Percentiles rank a stretch among this genome's conserved stretches.
phyloP scores from a whole-genome alignment of 2,888 invertebrate genomes.

The Cremastinae sp. region DNA sequence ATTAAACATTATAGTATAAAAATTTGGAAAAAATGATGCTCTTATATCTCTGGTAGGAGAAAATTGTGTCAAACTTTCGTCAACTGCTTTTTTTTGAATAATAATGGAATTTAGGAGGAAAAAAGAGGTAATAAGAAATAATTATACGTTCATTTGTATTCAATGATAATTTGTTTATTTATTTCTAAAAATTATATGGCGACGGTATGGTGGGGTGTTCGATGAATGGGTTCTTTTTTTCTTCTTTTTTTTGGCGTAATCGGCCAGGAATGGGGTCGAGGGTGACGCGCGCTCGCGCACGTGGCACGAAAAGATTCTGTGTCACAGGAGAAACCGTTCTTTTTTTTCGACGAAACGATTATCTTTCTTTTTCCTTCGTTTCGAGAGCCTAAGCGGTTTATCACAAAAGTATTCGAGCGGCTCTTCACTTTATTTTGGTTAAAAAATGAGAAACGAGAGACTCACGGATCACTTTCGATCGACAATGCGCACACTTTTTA shows the following conservation, averaged over 20 bases:
- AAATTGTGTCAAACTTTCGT: too few relatives aligned
- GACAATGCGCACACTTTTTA: not conserved
- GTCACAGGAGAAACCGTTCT: conserved; percentile 38
- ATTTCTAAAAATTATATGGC: conserved; percentile 74
- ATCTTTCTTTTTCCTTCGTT: conserved; percentile 14
- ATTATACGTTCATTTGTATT: conserved; percentile 54
- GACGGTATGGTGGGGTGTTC: conserved; percentile 69
- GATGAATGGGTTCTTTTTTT: conserved; percentile 57
- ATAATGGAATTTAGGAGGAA: not conserved
- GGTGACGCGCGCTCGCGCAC: conserved; percentile 39
- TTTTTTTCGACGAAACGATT: conserved; percentile 37
- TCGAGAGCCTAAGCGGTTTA: conserved; percentile 58
- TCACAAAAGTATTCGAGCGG: conserved; percentile 66
- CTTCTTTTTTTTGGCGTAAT: conserved; percentile 42
- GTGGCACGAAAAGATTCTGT: conserved; percentile 49
- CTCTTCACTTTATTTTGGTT: conserved; percentile 56
- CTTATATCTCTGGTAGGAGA: too few relatives aligned
- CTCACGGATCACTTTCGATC: conserved; percentile 24
- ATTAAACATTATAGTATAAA: too few relatives aligned
- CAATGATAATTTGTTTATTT: conserved; percentile 74
- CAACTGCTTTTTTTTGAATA: too few relatives aligned
- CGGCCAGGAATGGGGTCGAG: conserved; percentile 58
- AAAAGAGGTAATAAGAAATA: conserved; percentile 23
- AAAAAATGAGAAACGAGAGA: conserved; percentile 33
- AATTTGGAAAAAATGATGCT: too few relatives aligned